Conservation (phyloP, 2,797 vertebrate species). For the Tenualosa thibaudeaui region DNA sequence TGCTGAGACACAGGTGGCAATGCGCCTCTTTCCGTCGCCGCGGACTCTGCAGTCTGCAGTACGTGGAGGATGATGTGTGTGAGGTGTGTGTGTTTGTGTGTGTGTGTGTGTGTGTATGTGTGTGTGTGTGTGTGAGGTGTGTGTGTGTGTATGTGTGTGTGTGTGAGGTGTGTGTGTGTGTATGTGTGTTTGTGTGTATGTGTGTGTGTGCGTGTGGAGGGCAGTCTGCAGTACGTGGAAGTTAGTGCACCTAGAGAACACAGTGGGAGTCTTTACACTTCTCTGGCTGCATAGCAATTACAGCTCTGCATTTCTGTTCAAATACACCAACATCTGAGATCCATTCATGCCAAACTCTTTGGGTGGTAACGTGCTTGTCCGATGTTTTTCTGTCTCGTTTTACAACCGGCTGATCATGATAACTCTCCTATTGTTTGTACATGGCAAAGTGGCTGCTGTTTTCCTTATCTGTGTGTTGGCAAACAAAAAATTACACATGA, state of each 20-base stretch:
- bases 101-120: too few relatives aligned
- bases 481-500: not conserved
- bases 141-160: too few relatives aligned
- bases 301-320: conserved; percentile 29
- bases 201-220: too few relatives aligned
- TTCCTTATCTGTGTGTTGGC: not conserved
- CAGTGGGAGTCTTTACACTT: conserved; percentile 42
- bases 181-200: too few relatives aligned
- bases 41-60: not conserved
- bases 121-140: too few relatives aligned
- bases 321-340: not conserved
- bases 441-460: not conserved
- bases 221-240: not conserved
- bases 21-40: conserved; percentile 27
- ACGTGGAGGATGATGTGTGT: too few relatives aligned
- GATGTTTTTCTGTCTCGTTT: conserved; percentile 14
- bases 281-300: conserved; percentile 50
- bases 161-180: too few relatives aligned
- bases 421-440: conserved; percentile 15
- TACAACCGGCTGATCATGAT: not conserved
- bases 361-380: not conserved
- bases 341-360: not conserved
- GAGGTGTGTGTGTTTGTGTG: too few relatives aligned
- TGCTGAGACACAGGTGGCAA: conserved; percentile 60
- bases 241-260: conserved; percentile 32